Evolutionary conservation across 2,113 vertebrate genomes (phyloP).

Genomic region (Xiphophorus maculatus): DNA sequence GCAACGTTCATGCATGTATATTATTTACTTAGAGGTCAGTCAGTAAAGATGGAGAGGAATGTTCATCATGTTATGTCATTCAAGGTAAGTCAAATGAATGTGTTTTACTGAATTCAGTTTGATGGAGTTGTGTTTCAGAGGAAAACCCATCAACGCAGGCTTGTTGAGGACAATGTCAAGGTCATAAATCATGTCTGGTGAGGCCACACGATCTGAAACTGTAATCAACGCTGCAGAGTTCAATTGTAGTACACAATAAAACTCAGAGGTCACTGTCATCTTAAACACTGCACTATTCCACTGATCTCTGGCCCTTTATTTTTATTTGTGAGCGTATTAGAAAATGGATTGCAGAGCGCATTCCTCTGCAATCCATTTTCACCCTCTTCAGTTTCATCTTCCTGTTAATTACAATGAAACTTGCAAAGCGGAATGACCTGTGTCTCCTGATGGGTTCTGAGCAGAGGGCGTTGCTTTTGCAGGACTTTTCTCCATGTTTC

Average conservation of each 20-base stretch:
- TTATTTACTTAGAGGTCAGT: constrained; percentile 12
- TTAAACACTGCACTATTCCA: constrained; percentile 36
- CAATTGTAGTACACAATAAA: constrained; percentile 36
- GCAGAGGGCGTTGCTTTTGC: constrained; percentile 26
- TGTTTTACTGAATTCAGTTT: constrained; percentile 37
- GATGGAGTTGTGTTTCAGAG: constrained; percentile 16
- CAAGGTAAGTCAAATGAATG: constrained; percentile 16
- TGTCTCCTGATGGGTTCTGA: constrained; percentile 56
- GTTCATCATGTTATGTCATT: constrained; percentile 24
- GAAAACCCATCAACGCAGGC: constrained; percentile 18
- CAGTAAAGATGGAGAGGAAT: background rate
- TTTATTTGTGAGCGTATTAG: constrained; percentile 57
- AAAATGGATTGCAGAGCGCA: background rate
- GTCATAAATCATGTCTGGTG: constrained; percentile 45
- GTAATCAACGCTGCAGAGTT: constrained; percentile 53
- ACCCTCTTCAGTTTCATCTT: constrained; percentile 52
- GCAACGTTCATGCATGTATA: constrained; percentile 10
- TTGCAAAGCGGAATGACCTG: constrained; percentile 62
- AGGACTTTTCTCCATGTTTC: constrained; percentile 23
- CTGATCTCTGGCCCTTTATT: constrained; percentile 42
- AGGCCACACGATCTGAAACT: constrained; percentile 39
- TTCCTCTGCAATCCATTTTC: constrained; percentile 53
- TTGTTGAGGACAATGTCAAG: constrained; percentile 47
- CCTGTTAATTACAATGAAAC: constrained; percentile 60
- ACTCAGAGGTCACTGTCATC: constrained; percentile 17